Conservation (phyloP, 2,797 vertebrate species). For the Thunnus albacares region DNA sequence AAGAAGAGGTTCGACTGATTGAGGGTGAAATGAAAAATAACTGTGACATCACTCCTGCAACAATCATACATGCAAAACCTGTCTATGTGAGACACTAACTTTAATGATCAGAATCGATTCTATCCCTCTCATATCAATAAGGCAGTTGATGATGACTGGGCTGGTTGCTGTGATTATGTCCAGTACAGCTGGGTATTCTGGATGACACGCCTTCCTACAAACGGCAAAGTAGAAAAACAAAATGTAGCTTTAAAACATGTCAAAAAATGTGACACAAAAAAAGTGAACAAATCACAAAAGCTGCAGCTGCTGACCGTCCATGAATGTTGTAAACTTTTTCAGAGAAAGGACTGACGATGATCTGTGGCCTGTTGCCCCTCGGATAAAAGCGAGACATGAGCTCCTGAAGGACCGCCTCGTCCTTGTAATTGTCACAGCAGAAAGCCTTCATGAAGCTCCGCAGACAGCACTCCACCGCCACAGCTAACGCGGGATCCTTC, state of each 20-base stretch:
- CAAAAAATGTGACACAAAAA: background rate
- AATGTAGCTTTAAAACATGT: background rate
- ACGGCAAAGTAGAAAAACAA: constrained; percentile 1
- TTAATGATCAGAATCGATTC: constrained; percentile 76
- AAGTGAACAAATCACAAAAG: background rate
- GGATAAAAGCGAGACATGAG: constrained; percentile 75
- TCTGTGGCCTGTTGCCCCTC: constrained; percentile 75
- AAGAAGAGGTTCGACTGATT: background rate
- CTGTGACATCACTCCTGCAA: background rate
- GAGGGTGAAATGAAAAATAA: background rate
- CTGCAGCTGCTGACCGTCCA: constrained; percentile 51
- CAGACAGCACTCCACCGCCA: constrained; percentile 81
- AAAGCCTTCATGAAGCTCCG: constrained; percentile 81
- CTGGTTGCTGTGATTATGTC: constrained; percentile 67
- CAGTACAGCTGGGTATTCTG: constrained; percentile 55
- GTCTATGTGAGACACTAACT: constrained; percentile 34
- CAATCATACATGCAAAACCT: background rate
- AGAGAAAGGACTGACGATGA: constrained; percentile 77
- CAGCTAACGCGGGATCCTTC: constrained; percentile 72
- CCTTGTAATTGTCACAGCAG: constrained; percentile 84
- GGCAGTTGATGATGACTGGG: constrained; percentile 79
- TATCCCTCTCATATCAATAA: constrained; percentile 82
- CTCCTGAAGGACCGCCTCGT: constrained; percentile 77
- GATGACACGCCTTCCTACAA: constrained; percentile 60
- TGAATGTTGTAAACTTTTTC: constrained; percentile 65